Evolutionary conservation across 2,113 vertebrate genomes (phyloP).

Genomic region (Conger conger): DNA sequence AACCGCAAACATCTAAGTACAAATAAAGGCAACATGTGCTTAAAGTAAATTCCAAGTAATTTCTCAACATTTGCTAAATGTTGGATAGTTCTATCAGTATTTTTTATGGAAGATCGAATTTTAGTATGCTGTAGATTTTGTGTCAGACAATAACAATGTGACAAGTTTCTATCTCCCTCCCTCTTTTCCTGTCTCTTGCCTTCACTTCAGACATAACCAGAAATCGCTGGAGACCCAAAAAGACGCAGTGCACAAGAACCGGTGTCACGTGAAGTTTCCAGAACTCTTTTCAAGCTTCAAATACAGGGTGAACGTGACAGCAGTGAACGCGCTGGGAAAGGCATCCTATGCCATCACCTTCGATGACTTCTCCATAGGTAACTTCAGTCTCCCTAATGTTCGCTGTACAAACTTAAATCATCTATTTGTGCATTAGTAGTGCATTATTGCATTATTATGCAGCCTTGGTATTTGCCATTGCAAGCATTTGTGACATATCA

Average conservation of each 20-base stretch:
- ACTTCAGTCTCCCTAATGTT: slow-evolving; percentile 12
- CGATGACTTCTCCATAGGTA: slow-evolving; percentile 91
- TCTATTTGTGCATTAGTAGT: too few species aligned
- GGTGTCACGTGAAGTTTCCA: slow-evolving; percentile 87
- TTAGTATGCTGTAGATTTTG: background rate
- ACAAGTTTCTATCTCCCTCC: background rate
- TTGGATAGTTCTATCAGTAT: background rate
- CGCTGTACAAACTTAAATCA: background rate
- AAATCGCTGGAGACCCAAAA: slow-evolving; percentile 82
- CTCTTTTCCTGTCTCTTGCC: slow-evolving; percentile 12
- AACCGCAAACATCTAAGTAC: background rate
- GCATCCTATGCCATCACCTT: slow-evolving; percentile 76
- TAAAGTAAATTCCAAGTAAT: background rate
- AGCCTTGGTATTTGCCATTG: too few species aligned
- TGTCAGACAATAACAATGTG: background rate
- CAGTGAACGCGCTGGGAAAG: slow-evolving; percentile 86
- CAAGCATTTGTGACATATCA: too few species aligned
- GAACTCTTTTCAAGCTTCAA: slow-evolving; percentile 91
- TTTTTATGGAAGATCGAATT: background rate
- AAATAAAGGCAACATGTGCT: background rate
- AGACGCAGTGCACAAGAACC: slow-evolving; percentile 85
- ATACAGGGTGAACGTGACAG: slow-evolving; percentile 90
- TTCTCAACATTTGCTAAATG: background rate
- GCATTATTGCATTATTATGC: too few species aligned
- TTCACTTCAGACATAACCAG: slow-evolving; percentile 77